Conservation (phyloP, 2,797 vertebrate genomes). For the Trematomus bernacchii region DNA sequence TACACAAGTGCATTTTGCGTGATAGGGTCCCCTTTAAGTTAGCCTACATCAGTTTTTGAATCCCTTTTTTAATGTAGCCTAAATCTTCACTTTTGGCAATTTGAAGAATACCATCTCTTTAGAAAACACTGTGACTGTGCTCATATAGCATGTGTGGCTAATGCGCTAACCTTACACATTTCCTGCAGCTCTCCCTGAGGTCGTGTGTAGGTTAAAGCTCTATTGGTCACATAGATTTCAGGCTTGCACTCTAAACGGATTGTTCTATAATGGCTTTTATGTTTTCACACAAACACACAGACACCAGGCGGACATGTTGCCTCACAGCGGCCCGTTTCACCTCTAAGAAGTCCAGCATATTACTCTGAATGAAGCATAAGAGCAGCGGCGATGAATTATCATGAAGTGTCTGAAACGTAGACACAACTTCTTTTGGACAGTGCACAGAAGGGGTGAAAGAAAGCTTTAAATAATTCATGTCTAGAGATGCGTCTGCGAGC, state of each 20-base stretch:
- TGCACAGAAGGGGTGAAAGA: slow-evolving; percentile 31
- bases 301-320: slow-evolving; percentile 1
- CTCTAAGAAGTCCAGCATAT: slow-evolving; percentile 34
- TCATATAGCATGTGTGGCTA: slow-evolving; percentile 19
- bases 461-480: slow-evolving; percentile 67
- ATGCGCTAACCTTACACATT: slow-evolving; percentile 27
- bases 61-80: too few relatives aligned
- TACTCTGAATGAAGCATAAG: slow-evolving; percentile 22
- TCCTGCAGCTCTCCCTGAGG: slow-evolving; percentile 27
- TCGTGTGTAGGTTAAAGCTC: slow-evolving; percentile 53
- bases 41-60: too few relatives aligned
- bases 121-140: not conserved
- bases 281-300: slow-evolving; percentile 7
- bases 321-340: slow-evolving; percentile 47
- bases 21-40: too few relatives aligned
- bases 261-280: slow-evolving; percentile 48
- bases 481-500: slow-evolving; percentile 23
- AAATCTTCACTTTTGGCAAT: not conserved
- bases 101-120: not conserved
- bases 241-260: slow-evolving; percentile 35
- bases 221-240: slow-evolving; percentile 64
- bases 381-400: slow-evolving; percentile 15
- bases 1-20: too few relatives aligned
- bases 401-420: slow-evolving; percentile 19
- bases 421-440: not conserved